Conservation (phyloP, 2,888 invertebrate species). For the Drosophila stalkeri region DNA sequence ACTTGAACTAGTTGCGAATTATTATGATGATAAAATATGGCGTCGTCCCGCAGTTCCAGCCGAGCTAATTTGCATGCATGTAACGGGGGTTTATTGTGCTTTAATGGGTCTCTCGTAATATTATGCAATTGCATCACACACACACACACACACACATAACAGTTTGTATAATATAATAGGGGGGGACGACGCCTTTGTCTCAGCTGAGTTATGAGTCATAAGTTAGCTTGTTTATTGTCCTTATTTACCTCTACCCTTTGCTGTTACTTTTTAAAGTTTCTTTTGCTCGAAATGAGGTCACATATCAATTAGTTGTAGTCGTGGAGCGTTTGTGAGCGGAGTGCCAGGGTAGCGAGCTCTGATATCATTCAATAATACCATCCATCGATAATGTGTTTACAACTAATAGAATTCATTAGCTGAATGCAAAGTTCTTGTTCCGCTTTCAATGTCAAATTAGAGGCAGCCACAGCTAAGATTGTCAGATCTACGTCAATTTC, state of each 20-base stretch:
- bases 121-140: constrained; percentile 8
- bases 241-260: neutral
- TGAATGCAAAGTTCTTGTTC: constrained; percentile 7
- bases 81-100: neutral
- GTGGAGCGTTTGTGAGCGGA: no score
- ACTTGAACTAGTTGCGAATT: constrained; percentile 20
- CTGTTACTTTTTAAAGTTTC: neutral
- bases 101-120: neutral
- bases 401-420: constrained; percentile 1
- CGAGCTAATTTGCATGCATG: constrained; percentile 16
- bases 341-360: neutral
- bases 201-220: constrained; percentile 15
- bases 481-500: neutral
- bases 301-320: constrained; percentile 18
- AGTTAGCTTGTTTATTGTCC: neutral
- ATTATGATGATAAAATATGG: constrained; percentile 1
- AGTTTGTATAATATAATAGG: neutral
- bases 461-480: neutral
- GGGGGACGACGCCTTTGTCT: constrained; percentile 4
- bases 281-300: constrained; percentile 24
- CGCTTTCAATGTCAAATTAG: neutral
- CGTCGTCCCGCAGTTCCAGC: neutral
- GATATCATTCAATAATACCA: constrained; percentile 1
- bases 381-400: neutral
- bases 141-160: no score